Percentiles rank a stretch among this genome's conserved stretches.
These are phyloP conservation scores for Sparus aurata DNA, from an alignment of 2,797 vertebrate genomes.

Conservation along the genomic window DNA sequence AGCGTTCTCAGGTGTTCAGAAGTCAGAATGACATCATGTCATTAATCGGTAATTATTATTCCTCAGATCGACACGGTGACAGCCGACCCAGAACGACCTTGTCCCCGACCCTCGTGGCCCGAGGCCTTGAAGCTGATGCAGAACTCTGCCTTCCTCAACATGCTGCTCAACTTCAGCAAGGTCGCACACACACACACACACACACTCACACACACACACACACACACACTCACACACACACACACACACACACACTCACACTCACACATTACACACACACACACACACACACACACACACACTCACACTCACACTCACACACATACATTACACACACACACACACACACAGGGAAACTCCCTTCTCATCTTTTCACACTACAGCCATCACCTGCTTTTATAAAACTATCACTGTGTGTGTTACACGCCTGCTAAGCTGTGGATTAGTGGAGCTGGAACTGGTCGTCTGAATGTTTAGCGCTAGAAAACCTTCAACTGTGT, in stretches of 20 bases:
- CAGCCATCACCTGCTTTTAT: conserved; percentile 33
- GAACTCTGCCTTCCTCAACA: conserved; percentile 88
- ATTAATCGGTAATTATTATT: fast-evolving
- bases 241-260: not conserved
- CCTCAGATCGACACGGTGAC: conserved; percentile 80
- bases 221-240: not conserved
- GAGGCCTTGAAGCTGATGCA: conserved; percentile 92
- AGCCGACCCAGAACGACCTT: conserved; percentile 82
- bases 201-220: conserved; percentile 8
- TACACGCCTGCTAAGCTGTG: conserved; percentile 40
- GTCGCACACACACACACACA: conserved; percentile 54
- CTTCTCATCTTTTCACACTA: conserved; percentile 32
- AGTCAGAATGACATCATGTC: too few relatives aligned
- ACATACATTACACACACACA: too few relatives aligned
- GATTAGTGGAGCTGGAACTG: conserved; percentile 28
- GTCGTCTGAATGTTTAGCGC: conserved; percentile 5
- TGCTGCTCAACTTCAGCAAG: conserved; percentile 89
- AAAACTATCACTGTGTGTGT: not conserved
- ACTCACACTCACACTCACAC: not conserved
- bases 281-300: conserved; percentile 9
- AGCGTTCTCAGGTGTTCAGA: not conserved
- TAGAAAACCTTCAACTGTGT: conserved; percentile 24
- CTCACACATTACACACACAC: not conserved
- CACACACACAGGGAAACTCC: conserved; percentile 40
- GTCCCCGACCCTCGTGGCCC: conserved; percentile 87